Percentiles rank a stretch among this genome's conserved stretches.
These are phyloP conservation scores for Arenicola marina DNA, from an alignment of 2,888 invertebrate genomes.

Conservation along the genomic window DNA sequence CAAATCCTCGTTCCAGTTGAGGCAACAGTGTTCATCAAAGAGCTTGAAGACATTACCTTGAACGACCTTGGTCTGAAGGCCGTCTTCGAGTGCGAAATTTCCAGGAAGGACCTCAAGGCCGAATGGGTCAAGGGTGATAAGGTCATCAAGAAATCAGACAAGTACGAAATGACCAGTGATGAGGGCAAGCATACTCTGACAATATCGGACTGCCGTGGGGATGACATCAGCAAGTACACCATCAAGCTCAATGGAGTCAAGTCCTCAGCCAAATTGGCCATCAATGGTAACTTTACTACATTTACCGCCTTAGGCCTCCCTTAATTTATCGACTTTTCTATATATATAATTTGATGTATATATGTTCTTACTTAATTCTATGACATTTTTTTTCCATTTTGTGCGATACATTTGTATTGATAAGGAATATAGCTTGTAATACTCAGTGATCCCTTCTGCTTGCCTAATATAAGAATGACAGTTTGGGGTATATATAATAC, in stretches of 20 bases:
- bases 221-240: slow-evolving; percentile 34
- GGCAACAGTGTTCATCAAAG: slow-evolving; percentile 22
- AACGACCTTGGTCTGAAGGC: slow-evolving; percentile 16
- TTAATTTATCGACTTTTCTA: too few species aligned
- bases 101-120: slow-evolving; percentile 75
- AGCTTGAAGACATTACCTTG: slow-evolving; percentile 27
- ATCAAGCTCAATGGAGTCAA: slow-evolving; percentile 25
- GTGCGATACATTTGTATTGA: too few species aligned
- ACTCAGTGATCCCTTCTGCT: too few species aligned
- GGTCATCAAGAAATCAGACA: slow-evolving; percentile 19
- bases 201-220: slow-evolving; percentile 23
- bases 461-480: too few species aligned
- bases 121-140: slow-evolving; percentile 70
- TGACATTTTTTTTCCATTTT: too few species aligned
- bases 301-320: too few species aligned
- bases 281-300: slow-evolving; percentile 26
- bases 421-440: too few species aligned
- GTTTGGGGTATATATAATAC: too few species aligned
- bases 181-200: slow-evolving; percentile 21
- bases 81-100: slow-evolving; percentile 79
- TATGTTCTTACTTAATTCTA: too few species aligned
- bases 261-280: slow-evolving; percentile 22
- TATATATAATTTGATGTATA: too few species aligned
- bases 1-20: slow-evolving; percentile 22
- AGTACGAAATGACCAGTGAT: slow-evolving; percentile 24